These are phyloP conservation scores for Motacilla alba DNA, from an alignment of 2,113 vertebrate genomes.

Conservation along the genomic window DNA sequence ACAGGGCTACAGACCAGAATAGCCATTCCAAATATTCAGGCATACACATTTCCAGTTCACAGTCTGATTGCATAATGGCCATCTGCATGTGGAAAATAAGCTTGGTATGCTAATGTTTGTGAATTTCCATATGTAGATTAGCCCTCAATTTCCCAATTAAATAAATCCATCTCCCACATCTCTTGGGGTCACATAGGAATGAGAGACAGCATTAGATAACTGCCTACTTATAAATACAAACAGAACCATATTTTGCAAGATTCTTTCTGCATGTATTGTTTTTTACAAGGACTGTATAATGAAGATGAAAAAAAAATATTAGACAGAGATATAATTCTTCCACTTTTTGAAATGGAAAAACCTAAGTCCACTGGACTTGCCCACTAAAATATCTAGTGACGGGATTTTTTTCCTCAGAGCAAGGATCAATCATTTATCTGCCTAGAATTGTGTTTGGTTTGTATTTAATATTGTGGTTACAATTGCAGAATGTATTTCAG, in stretches of 20 bases:
- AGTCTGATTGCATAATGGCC: not conserved
- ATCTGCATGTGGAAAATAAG: not conserved
- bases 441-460: not conserved
- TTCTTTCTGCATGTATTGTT: not conserved
- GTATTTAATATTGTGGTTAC: not conserved
- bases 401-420: fast-evolving
- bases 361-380: not conserved
- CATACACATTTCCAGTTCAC: not conserved
- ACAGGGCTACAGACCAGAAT: not conserved
- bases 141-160: not conserved
- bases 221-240: not conserved
- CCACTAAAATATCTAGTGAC: not conserved
- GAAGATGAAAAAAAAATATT: not conserved
- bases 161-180: not conserved
- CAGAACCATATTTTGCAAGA: not conserved
- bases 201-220: not conserved
- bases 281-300: not conserved
- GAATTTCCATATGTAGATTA: not conserved
- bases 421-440: not conserved
- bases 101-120: too few species aligned
- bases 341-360: not conserved
- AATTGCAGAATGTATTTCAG: not conserved
- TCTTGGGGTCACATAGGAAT: not conserved
- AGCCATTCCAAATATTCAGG: not conserved
- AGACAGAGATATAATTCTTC: not conserved